Evolutionary conservation across 2,888 invertebrate genomes (phyloP), one percentile per base, ranked within the genome.

Genomic region (Morpho helenor): DNA sequence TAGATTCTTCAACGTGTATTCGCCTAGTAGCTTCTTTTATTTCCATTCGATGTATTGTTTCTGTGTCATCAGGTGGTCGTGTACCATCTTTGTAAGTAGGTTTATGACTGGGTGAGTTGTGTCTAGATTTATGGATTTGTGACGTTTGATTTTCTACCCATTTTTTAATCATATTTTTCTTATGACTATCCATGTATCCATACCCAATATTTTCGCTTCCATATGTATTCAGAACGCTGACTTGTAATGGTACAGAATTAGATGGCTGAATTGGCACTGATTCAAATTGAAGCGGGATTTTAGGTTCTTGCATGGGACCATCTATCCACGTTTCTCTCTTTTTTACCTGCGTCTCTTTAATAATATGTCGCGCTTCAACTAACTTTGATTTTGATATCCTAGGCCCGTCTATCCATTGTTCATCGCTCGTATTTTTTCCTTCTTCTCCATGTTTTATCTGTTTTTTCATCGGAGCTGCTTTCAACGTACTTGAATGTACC

Each of bases 391-490:
- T 94, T 0, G 96, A 96, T 71, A 97, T 96, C 75, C 97, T 93
- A 0, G 98, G 98, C 0, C 98, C 98, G 84, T 99, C 98, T 63
- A 98, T 96, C 98, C 98, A 99, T 76, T 97, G 97, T 75, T 98
- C 98, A 74, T 97, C 97, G 68, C 95, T 96, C 22, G 75, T 86
- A 66, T 69, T 85, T 74, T 88, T 89, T 2, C 73, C 75, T 52
- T 89, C 89, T 55, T 87, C 88, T 10, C 80, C 64, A 55, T 82
- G 80, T 73, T 93, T 93, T 64, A 85, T 70, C 0, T 69, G 66
- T 71, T 85, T 93, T 78, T 86, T 92, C 66, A 82, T 81, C 60
- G 89, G 92, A 39, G 91, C 92, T 68, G 87, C 83, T 80, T 93
- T 93, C 7, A 92, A 67, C 69, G 84, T 68, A 39, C 80, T 71